A percentile compares a stretch with the other conserved stretches of the same genome.
These are phyloP conservation scores for rat (Rattus norvegicus) DNA, from an alignment of 2,113 vertebrate genomes.

Conservation along the genomic window DNA sequence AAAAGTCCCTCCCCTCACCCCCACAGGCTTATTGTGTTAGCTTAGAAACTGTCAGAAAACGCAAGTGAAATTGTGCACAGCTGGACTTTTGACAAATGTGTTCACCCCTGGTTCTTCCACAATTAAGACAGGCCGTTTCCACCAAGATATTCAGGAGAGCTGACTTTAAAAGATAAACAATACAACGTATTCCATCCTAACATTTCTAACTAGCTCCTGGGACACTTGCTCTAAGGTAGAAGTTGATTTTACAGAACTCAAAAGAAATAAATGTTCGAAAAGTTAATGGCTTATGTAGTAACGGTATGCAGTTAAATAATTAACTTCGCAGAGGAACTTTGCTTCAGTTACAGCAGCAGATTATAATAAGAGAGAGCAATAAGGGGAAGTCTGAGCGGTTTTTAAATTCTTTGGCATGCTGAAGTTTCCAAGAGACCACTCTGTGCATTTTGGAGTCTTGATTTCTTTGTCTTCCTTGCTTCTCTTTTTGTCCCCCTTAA, in stretches of 20 bases:
- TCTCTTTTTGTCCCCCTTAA: neutral
- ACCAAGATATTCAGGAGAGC: neutral
- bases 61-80: neutral
- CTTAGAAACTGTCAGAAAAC: slow-evolving; percentile 51
- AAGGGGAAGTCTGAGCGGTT: slow-evolving; percentile 6
- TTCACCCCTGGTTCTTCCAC: neutral
- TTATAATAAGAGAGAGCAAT: slow-evolving; percentile 58
- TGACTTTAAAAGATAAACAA: slow-evolving; percentile 38
- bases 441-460: neutral
- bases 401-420: slow-evolving; percentile 48
- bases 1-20: neutral
- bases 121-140: slow-evolving; percentile 5
- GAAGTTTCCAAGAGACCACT: slow-evolving; percentile 16
- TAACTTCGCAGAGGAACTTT: slow-evolving; percentile 61
- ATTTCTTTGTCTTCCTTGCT: slow-evolving; percentile 50
- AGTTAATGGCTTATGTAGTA: slow-evolving; percentile 77
- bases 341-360: slow-evolving; percentile 64
- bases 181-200: slow-evolving; percentile 26
- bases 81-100: slow-evolving; percentile 27
- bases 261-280: slow-evolving; percentile 69
- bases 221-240: slow-evolving; percentile 16
- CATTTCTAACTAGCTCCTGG: neutral
- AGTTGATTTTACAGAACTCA: slow-evolving; percentile 65
- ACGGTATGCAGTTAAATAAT: slow-evolving; percentile 72
- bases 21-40: neutral